Evolutionary conservation across 2,113 vertebrate species (phyloP).

Genomic region (Nycticryphes semicollaris): DNA sequence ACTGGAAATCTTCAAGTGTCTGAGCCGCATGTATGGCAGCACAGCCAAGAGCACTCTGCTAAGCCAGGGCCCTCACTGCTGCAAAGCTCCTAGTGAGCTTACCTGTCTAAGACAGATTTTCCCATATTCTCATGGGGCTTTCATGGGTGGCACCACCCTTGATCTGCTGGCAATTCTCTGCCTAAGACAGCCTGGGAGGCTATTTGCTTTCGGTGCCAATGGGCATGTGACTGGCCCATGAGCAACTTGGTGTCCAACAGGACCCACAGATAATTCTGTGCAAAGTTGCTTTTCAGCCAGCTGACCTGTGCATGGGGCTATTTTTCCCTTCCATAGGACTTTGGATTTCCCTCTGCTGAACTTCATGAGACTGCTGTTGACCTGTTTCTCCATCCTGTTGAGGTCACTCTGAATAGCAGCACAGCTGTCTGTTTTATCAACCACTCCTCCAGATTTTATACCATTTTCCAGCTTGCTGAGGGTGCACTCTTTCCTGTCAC

Average conservation of each 20-base stretch:
- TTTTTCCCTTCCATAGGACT: not conserved
- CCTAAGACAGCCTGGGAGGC: not conserved
- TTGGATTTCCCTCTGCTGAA: not conserved
- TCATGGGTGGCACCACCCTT: not conserved
- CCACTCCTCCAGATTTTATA: not conserved
- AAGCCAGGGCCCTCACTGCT: not conserved
- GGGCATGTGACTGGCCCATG: not conserved
- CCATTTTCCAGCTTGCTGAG: not conserved
- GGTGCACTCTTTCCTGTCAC: not conserved
- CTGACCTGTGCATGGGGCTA: accelerated
- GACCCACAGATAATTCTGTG: not conserved
- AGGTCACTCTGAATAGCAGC: no score
- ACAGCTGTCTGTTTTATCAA: not conserved
- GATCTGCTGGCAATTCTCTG: not conserved
- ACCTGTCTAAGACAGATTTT: not conserved
- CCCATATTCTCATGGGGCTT: accelerated
- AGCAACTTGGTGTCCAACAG: not conserved
- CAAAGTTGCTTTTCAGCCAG: not conserved
- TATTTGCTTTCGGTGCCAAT: not conserved
- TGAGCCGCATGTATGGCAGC: not conserved
- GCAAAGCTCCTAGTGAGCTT: not conserved
- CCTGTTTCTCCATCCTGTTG: not conserved
- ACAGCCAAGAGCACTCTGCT: not conserved
- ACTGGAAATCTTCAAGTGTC: not conserved
- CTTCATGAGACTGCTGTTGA: not conserved